Evolutionary conservation across 2,888 invertebrate genomes (phyloP).

Genomic region (Amphipoea lucens): DNA sequence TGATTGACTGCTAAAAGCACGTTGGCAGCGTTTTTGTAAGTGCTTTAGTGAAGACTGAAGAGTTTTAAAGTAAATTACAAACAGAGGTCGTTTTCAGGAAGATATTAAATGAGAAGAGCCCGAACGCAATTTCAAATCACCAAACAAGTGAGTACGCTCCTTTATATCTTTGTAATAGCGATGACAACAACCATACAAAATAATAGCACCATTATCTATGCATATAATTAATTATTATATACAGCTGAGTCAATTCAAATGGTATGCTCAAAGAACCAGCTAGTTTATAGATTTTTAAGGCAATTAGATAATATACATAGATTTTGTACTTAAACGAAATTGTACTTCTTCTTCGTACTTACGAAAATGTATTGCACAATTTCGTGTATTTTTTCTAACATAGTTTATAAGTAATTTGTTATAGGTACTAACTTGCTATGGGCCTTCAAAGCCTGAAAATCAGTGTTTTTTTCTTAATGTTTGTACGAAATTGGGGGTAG

Average conservation of each 20-base stretch:
- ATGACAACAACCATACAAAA: slow-evolving; percentile 37
- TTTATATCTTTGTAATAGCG: neutral
- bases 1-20: neutral
- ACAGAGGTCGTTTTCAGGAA: neutral
- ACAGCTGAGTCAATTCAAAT: slow-evolving; percentile 75
- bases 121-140: neutral
- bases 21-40: neutral
- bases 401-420: neutral
- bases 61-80: neutral
- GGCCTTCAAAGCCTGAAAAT: neutral
- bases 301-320: neutral
- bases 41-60: neutral
- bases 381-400: neutral
- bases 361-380: no score
- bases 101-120: neutral
- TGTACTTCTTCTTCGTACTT: neutral
- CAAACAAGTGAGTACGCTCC: neutral
- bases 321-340: neutral
- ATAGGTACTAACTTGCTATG: neutral
- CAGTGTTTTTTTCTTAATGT: neutral
- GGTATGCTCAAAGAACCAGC: slow-evolving; percentile 51
- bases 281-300: neutral
- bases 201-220: slow-evolving; percentile 60
- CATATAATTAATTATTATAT: slow-evolving; percentile 46
- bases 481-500: neutral